Evolutionary conservation across 2,888 invertebrate species (phyloP).

Genomic region (Odontomyia ornata): DNA sequence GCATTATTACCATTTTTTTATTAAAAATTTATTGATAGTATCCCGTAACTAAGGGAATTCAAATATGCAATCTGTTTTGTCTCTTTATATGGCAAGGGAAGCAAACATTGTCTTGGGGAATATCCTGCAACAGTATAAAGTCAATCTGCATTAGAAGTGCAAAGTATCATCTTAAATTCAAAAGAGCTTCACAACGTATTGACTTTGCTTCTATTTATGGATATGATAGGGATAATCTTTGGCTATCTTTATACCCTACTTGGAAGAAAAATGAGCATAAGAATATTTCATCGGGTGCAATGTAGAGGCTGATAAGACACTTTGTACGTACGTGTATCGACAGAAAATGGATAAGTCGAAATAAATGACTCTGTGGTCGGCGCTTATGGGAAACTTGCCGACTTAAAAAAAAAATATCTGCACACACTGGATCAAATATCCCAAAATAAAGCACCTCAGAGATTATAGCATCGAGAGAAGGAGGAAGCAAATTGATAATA

Average conservation of each 20-base stretch:
- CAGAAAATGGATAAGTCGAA: constrained; percentile 37
- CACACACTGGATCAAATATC: background rate
- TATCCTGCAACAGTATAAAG: no score
- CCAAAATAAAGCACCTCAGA: background rate
- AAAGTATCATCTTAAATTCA: constrained; percentile 1
- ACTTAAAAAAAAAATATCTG: constrained; percentile 10
- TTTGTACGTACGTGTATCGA: constrained; percentile 14
- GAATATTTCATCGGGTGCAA: no score
- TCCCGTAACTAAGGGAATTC: background rate
- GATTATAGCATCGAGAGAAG: constrained; percentile 1
- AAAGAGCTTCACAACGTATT: background rate
- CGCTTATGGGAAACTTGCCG: background rate
- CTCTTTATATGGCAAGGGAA: no score
- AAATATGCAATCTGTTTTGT: no score
- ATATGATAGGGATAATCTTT: background rate
- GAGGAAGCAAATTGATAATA: constrained; percentile 28
- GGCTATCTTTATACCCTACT: no score
- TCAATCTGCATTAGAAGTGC: background rate
- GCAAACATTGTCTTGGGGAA: no score
- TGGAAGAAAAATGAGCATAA: no score
- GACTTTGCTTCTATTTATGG: background rate
- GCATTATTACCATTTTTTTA: constrained; percentile 18
- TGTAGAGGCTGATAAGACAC: no score
- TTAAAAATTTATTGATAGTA: constrained; percentile 27
- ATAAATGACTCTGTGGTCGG: constrained; percentile 27